These are phyloP conservation scores for Mamestra configurata DNA, from an alignment of 1,140 invertebrate genomes.

Conservation along the genomic window DNA sequence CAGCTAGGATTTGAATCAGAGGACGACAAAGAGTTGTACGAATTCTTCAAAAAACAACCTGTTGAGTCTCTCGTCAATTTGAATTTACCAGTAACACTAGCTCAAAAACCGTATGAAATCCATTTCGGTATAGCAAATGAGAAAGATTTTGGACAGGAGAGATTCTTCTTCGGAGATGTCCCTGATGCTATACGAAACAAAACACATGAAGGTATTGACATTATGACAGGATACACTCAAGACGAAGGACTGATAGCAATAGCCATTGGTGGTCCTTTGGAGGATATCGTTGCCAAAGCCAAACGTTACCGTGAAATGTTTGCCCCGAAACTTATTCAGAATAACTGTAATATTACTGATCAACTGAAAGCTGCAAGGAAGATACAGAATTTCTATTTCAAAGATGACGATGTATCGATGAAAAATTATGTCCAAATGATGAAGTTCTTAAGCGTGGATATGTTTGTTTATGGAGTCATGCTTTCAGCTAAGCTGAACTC, in stretches of 20 bases:
- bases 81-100: conserved; percentile 21
- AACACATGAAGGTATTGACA: conserved; percentile 59
- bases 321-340: conserved; percentile 38
- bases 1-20: conserved; percentile 54
- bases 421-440: conserved; percentile 39
- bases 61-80: conserved; percentile 40
- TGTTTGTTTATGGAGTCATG: conserved; percentile 52
- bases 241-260: conserved; percentile 53
- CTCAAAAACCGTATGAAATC: conserved; percentile 40
- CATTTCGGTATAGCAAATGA: conserved; percentile 52
- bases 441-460: conserved; percentile 46
- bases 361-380: conserved; percentile 48
- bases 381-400: conserved; percentile 47
- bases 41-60: conserved; percentile 60
- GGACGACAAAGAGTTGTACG: conserved; percentile 53
- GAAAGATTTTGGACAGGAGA: conserved; percentile 60
- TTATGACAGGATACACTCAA: conserved; percentile 54
- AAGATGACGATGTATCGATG: not conserved
- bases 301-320: conserved; percentile 48
- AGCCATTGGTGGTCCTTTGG: conserved; percentile 6
- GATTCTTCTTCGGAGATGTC: conserved; percentile 57
- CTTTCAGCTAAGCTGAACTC: conserved; percentile 52
- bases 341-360: not conserved
- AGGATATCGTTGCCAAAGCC: not conserved
- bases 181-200: conserved; percentile 44